Percentiles rank a stretch among this genome's conserved stretches.
These are phyloP conservation scores for Acropternis orthonyx DNA, from an alignment of 2,797 vertebrate genomes.

Conservation along the genomic window DNA sequence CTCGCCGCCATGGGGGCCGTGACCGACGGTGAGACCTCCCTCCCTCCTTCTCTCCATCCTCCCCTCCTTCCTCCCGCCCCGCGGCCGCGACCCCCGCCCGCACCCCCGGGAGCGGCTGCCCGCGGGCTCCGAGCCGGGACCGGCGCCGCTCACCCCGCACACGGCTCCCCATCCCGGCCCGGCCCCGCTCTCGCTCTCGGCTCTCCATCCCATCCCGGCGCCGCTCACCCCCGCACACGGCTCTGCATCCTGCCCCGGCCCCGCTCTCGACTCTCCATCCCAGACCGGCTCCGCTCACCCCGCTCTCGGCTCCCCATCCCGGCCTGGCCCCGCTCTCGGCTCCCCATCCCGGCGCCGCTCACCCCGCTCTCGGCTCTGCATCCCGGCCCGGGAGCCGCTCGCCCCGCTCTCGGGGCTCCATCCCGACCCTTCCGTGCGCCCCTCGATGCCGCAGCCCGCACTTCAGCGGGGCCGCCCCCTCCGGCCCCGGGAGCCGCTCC, in stretches of 20 bases:
- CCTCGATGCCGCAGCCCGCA: too few species aligned
- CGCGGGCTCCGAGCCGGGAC: background rate
- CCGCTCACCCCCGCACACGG: too few species aligned
- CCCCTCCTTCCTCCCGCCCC: background rate
- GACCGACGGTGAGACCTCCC: conserved; percentile 70
- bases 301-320: background rate
- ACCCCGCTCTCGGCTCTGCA: background rate
- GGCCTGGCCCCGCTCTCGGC: background rate
- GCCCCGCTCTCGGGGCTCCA: background rate
- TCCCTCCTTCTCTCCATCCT: background rate
- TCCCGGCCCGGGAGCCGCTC: background rate
- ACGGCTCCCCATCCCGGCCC: background rate
- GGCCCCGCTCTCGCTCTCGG: background rate
- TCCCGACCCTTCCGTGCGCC: too few species aligned
- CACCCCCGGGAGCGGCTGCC: too few species aligned
- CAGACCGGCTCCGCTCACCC: background rate
- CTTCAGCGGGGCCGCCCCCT: too few species aligned
- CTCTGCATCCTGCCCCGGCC: too few species aligned
- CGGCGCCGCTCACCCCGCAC: background rate
- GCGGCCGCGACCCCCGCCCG: background rate
- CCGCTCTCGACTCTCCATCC: too few species aligned
- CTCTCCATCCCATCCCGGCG: background rate
- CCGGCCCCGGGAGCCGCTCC: background rate
- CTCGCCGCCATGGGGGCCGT: conserved; percentile 70
- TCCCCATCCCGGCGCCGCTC: background rate